These are phyloP conservation scores for Enteromius paludinosus DNA, from an alignment of 2,797 vertebrate genomes.

Conservation along the genomic window DNA sequence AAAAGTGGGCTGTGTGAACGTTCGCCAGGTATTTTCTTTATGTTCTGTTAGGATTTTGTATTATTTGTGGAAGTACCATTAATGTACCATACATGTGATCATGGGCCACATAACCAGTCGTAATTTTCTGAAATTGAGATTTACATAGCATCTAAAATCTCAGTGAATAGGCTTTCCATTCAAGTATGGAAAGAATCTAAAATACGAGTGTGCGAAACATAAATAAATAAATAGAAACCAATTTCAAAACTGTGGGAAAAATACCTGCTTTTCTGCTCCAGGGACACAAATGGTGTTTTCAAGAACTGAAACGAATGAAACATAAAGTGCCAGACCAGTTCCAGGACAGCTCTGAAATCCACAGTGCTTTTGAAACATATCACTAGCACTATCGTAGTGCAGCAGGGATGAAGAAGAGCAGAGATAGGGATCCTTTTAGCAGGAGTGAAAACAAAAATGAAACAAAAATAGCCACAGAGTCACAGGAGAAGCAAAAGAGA, in stretches of 20 bases:
- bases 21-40: background rate
- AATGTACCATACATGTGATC: background rate
- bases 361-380: background rate
- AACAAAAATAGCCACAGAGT: background rate
- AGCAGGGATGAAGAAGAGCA: background rate
- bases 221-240: too few relatives aligned
- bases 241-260: too few relatives aligned
- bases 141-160: too few relatives aligned
- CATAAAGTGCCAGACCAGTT: background rate
- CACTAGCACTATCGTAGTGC: background rate
- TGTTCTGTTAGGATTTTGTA: conserved; percentile 7
- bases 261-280: too few relatives aligned
- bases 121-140: too few relatives aligned
- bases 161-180: too few relatives aligned
- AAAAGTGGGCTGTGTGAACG: conserved; percentile 39
- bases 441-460: too few relatives aligned
- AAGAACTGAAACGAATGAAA: conserved; percentile 51
- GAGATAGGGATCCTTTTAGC: background rate
- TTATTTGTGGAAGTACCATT: conserved; percentile 51
- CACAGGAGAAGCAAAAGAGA: background rate
- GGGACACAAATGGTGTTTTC: conserved; percentile 55
- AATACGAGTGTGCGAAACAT: too few relatives aligned
- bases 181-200: too few relatives aligned
- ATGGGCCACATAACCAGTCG: too few relatives aligned
- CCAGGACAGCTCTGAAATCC: background rate